Base-by-base conservation (phyloP, 2,888 invertebrate species). In the Mellilla xanthometata region DNA sequence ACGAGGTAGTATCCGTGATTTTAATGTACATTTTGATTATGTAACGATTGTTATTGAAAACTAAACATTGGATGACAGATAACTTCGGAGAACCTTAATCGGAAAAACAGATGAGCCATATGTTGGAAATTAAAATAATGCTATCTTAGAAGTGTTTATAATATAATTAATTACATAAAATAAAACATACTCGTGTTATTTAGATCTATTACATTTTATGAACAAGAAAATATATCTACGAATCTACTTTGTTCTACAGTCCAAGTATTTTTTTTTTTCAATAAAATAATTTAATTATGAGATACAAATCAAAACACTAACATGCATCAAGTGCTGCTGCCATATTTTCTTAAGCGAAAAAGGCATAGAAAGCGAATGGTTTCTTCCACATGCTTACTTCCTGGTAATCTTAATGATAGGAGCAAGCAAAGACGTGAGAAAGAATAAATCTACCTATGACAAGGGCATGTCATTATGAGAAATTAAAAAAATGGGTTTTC, bases 401-500 rank as follows among this genome's bases (percentile, higher is more conserved):
- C 24, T 10, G 7, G 31, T 35, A 46, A 35, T 10, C 47, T 22
- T 44, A 52, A 39, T 44, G 10, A 40, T 22, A 30, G 30, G 54
- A 56, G 42, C 8, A 24, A 24, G n/a, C 7, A 39, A 50, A 23
- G 48, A 59, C 76, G 77, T 86, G 83, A 74, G 84, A 84, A 82
- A 62, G 36, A 70, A 83, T 82, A 82, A 82, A 84, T 82, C 81
- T 76, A 53, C 43, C 51, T 64, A 58, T 71, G 78, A 80, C 81
- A 84, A 75, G 75, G 71, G 58, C 64, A 50, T 55, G 56, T 61
- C 65, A 74, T 80, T 77, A 69, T 76, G 56, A 57, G 54, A 58
- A 61, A 59, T 59, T 57, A 41, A 58, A 64, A n/a, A n/a, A 62
- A 61, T 59, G 74, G 69, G 58, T 75, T 78, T 79, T 69, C 73